Percentiles rank a stretch among this genome's conserved stretches.
phyloP scores from a whole-genome alignment of 2,113 vertebrate genomes.

The Oriolus oriolus region DNA sequence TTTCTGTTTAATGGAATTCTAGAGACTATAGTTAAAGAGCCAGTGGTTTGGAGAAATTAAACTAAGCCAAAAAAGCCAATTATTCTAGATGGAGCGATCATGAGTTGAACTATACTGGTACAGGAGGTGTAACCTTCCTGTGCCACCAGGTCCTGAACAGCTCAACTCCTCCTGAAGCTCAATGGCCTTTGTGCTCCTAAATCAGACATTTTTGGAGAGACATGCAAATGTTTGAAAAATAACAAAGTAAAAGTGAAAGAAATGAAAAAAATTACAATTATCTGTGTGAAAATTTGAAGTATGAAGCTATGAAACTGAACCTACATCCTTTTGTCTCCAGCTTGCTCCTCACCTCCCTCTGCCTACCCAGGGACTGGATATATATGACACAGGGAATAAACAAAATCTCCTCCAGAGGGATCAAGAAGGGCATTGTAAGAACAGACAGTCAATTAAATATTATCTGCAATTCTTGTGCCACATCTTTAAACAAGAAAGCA shows the following conservation, averaged over 20 bases:
- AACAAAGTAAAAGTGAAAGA: not conserved
- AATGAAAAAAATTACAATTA: not conserved
- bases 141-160: not conserved
- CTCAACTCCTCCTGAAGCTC: not conserved
- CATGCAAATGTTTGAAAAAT: not conserved
- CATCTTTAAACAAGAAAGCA: not conserved
- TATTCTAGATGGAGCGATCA: not conserved
- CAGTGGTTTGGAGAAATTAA: slow-evolving; percentile 16
- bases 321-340: not conserved
- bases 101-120: not conserved
- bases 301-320: not conserved
- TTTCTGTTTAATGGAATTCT: slow-evolving; percentile 7
- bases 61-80: not conserved
- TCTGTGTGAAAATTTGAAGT: not conserved
- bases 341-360: not conserved
- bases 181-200: not conserved
- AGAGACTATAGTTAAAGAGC: not conserved
- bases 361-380: not conserved
- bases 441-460: slow-evolving; percentile 57
- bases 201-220: not conserved
- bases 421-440: slow-evolving; percentile 42
- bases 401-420: slow-evolving; percentile 4
- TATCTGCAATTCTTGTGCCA: not conserved
- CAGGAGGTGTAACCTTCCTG: not conserved
- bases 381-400: not conserved